Evolutionary conservation across 2,888 invertebrate genomes (phyloP).

Genomic region (Melieria picta): DNA sequence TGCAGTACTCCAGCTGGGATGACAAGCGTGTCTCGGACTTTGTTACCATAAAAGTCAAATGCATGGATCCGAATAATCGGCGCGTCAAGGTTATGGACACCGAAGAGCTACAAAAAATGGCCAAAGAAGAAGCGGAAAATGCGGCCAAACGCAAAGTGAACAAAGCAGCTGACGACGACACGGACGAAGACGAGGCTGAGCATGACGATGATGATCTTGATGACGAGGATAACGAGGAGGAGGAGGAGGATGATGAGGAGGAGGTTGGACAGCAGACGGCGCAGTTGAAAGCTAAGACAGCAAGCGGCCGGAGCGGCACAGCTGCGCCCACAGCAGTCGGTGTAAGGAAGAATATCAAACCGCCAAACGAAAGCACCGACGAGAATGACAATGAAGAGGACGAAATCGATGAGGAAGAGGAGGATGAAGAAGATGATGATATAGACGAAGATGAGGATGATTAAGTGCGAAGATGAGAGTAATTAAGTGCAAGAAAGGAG

Average conservation of each 20-base stretch:
- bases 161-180: constrained; percentile 35
- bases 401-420: constrained; percentile 17
- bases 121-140: constrained; percentile 46
- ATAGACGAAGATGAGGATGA: constrained; percentile 25
- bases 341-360: background rate
- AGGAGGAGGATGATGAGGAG: constrained; percentile 13
- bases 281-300: constrained; percentile 5
- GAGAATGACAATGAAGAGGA: constrained; percentile 27
- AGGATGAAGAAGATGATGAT: constrained; percentile 22
- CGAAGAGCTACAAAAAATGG: constrained; percentile 49
- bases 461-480: background rate
- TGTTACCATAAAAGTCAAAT: constrained; percentile 60
- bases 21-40: constrained; percentile 63
- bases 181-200: constrained; percentile 44
- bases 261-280: constrained; percentile 2
- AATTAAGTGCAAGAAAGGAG: too few species aligned
- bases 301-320: background rate
- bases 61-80: constrained; percentile 57
- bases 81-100: constrained; percentile 58
- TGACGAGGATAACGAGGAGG: constrained; percentile 26
- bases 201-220: constrained; percentile 45
- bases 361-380: constrained; percentile 18
- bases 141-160: constrained; percentile 39
- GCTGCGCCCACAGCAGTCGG: background rate
- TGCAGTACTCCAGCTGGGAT: constrained; percentile 66